Percentiles rank a stretch among this genome's conserved stretches.
phyloP scores from a whole-genome alignment of 2,797 vertebrate species.

The Chlorospingus semifuscus region DNA sequence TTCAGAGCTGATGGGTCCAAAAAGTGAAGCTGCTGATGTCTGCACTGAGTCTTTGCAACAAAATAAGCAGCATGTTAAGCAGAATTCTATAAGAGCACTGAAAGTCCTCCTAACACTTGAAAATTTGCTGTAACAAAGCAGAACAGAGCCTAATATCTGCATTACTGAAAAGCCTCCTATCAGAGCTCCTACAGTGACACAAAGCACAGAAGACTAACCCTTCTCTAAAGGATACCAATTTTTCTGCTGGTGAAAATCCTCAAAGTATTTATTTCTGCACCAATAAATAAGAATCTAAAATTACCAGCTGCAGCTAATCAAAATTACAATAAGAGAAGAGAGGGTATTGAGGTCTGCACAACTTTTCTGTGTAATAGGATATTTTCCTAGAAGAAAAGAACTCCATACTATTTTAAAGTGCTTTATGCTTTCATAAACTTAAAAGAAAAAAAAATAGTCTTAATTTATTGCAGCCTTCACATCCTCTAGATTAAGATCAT shows the following conservation, averaged over 20 bases:
- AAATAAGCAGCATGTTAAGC: background rate
- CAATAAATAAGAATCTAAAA: slow-evolving; percentile 11
- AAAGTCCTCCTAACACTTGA: background rate
- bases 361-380: slow-evolving; percentile 18
- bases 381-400: slow-evolving; percentile 20
- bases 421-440: slow-evolving; percentile 4
- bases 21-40: background rate
- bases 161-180: background rate
- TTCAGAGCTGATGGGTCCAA: background rate
- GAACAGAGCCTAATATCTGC: background rate
- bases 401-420: background rate
- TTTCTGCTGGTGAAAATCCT: background rate
- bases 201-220: background rate
- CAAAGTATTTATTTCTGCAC: background rate
- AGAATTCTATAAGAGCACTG: background rate
- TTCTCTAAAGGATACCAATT: background rate
- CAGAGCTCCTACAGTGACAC: background rate
- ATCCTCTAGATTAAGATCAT: background rate
- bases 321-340: background rate
- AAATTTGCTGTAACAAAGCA: background rate
- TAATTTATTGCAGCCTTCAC: slow-evolving; percentile 25
- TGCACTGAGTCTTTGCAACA: background rate
- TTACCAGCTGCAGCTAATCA: slow-evolving; percentile 31
- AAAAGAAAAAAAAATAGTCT: background rate
- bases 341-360: background rate